A percentile compares a stretch with the other conserved stretches of the same genome.
Conservation (phyloP, 2,888 invertebrate genomes). For the Bimastos eiseni region DNA sequence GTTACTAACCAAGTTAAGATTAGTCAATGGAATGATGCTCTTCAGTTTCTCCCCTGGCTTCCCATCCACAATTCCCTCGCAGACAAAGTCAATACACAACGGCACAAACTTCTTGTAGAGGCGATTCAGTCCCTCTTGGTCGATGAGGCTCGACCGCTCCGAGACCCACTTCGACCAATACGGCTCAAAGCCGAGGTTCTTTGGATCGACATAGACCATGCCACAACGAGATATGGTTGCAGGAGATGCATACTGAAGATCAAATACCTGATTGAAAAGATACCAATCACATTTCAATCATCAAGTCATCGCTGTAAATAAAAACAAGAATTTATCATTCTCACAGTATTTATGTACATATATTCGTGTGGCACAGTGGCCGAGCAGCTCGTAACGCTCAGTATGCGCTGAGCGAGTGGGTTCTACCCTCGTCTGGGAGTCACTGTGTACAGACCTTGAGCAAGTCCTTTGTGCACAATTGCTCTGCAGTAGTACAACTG, state of each 20-base stretch:
- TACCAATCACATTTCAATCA: not conserved
- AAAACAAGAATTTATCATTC: too few species aligned
- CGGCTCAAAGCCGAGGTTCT: constrained; percentile 82
- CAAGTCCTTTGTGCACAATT: too few species aligned
- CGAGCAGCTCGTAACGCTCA: too few species aligned
- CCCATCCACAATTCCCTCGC: constrained; percentile 74
- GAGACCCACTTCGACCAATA: constrained; percentile 82
- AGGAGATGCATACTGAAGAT: constrained; percentile 86
- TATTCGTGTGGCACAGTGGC: too few species aligned
- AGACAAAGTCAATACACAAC: constrained; percentile 73
- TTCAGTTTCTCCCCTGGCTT: constrained; percentile 71
- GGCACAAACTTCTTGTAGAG: constrained; percentile 79
- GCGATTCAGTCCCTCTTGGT: constrained; percentile 47
- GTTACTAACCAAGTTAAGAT: constrained; percentile 76
- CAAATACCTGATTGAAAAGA: constrained; percentile 71
- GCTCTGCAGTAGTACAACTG: too few species aligned
- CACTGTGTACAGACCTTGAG: too few species aligned
- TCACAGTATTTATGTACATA: too few species aligned
- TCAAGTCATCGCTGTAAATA: too few species aligned
- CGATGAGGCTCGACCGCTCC: constrained; percentile 50
- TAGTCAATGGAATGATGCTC: constrained; percentile 81
- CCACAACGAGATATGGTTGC: constrained; percentile 90
- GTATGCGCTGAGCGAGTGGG: too few species aligned
- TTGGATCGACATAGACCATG: constrained; percentile 91
- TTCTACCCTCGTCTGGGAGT: too few species aligned